Conservation (phyloP, 2,888 invertebrate species). For the Oscheius onirici region DNA sequence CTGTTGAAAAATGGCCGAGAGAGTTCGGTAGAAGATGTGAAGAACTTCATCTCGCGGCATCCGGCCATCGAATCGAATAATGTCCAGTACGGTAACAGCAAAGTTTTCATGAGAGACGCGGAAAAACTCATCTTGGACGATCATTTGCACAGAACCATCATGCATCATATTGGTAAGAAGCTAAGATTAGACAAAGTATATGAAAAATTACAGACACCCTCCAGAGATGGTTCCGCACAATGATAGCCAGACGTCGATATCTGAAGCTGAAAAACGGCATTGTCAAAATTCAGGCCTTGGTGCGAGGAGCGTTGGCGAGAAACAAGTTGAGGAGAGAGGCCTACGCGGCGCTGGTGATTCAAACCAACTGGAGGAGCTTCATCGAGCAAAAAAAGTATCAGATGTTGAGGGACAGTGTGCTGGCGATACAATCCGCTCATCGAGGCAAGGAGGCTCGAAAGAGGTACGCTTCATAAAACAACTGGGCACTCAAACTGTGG, state of each 20-base stretch:
- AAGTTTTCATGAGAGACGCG: slow-evolving; percentile 90
- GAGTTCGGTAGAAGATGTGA: slow-evolving; percentile 86
- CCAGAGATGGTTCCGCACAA: slow-evolving; percentile 88
- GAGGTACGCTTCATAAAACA: too few species aligned
- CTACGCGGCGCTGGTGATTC: slow-evolving; percentile 78
- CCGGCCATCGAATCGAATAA: slow-evolving; percentile 87
- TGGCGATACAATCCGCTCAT: slow-evolving; percentile 78
- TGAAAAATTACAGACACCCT: slow-evolving; percentile 78
- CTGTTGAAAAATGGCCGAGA: slow-evolving; percentile 84
- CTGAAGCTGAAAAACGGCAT: slow-evolving; percentile 81
- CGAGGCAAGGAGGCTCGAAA: slow-evolving; percentile 49
- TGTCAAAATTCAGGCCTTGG: slow-evolving; percentile 81
- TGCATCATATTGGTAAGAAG: slow-evolving; percentile 82
- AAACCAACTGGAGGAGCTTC: slow-evolving; percentile 82
- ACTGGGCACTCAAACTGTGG: too few species aligned
- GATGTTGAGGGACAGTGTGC: slow-evolving; percentile 75
- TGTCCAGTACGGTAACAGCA: slow-evolving; percentile 87
- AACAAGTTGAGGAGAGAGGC: slow-evolving; percentile 73
- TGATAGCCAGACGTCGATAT: slow-evolving; percentile 83
- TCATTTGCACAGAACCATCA: slow-evolving; percentile 89
- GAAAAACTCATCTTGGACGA: slow-evolving; percentile 92
- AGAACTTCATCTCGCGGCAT: slow-evolving; percentile 82
- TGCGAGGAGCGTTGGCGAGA: slow-evolving; percentile 79
- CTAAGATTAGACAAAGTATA: background rate
- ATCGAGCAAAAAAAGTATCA: slow-evolving; percentile 78